Evolutionary conservation across 2,888 invertebrate species (phyloP), one percentile per base, ranked within the genome.

Genomic region (Zaprionus bogoriensis): DNA sequence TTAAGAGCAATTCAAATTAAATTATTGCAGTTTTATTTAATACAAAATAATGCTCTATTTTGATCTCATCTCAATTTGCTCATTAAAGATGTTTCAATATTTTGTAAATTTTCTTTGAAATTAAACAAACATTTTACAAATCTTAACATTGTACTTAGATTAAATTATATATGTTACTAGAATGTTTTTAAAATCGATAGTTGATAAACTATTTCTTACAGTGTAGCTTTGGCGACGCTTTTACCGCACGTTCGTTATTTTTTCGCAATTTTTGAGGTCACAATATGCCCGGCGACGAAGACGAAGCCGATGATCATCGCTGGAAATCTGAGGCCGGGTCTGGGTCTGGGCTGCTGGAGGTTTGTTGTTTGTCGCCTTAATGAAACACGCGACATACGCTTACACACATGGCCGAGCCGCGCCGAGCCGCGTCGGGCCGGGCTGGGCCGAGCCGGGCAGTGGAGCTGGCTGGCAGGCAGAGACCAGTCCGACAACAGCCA

Each of bases 161-260:
- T 23, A 4, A 23, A 23, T 23, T 23, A 4, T 7, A 25, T 7
- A 25, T 25, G 4, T 25, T 25, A 9, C 4, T 4, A 25, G n/a
- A 25, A 25, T 27, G 0, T 10, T 27, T 0, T 7, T 1, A 1
- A 27, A 10, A 27, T 27, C 10, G 27, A 27, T 10, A 27, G 3
- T 1, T 27, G 1, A 10, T 27, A 1, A 27, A 27, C 3, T 9
- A 10, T 27, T 69, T 71, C 39, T 47, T 2, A 2, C n/a, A 60
- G 69, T 79, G 77, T 61, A 42, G 44, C 70, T 87, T 87, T 87
- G 87, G 87, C 82, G 83, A 83, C 83, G 85, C 87, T 83, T 83
- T 83, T 87, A 83, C 83, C 85, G 74, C 87, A 87, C 82, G 83
- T 83, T 83, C 83, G 83, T 83, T 83, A 87, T 83, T 83, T 78